phyloP scores from a whole-genome alignment of 2,888 invertebrate genomes.

The Mechanitis mazaeus region DNA sequence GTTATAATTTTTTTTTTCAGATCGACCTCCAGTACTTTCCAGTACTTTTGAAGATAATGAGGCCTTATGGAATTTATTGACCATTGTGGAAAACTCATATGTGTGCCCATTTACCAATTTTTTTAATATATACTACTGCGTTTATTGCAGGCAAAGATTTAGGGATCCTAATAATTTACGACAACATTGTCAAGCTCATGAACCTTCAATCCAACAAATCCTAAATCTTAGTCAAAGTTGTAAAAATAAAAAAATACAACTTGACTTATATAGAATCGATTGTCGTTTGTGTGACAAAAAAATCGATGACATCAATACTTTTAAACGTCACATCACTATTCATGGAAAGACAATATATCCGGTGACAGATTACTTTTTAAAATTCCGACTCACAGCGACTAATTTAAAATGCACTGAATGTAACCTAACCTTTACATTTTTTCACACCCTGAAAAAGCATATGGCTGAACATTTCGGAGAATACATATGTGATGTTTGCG shows the following conservation, averaged over 20 bases:
- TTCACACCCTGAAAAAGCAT: slow-evolving; percentile 60
- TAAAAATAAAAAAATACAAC: slow-evolving; percentile 44
- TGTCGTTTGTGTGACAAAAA: slow-evolving; percentile 51
- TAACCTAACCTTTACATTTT: slow-evolving; percentile 41
- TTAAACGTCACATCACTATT: slow-evolving; percentile 43
- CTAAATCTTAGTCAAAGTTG: slow-evolving; percentile 28
- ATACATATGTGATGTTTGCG: slow-evolving; percentile 61
- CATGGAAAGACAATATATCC: slow-evolving; percentile 42
- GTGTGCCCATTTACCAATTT: slow-evolving; percentile 59
- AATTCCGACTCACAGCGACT: slow-evolving; percentile 46
- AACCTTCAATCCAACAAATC: slow-evolving; percentile 49
- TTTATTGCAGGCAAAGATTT: slow-evolving; percentile 43
- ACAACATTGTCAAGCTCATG: slow-evolving; percentile 53
- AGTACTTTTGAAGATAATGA: slow-evolving; percentile 7
- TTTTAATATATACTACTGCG: slow-evolving; percentile 58
- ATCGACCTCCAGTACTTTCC: background rate
- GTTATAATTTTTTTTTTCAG: slow-evolving; percentile 5
- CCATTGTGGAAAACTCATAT: slow-evolving; percentile 54
- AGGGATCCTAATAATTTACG: slow-evolving; percentile 53
- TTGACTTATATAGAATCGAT: slow-evolving; percentile 54
- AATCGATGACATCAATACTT: slow-evolving; percentile 43
- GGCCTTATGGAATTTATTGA: slow-evolving; percentile 38
- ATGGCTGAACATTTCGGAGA: slow-evolving; percentile 66
- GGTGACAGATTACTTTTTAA: slow-evolving; percentile 47
- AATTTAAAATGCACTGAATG: slow-evolving; percentile 45